Conservation (phyloP, 1,140 invertebrate species). For the Anastrepha ludens region DNA sequence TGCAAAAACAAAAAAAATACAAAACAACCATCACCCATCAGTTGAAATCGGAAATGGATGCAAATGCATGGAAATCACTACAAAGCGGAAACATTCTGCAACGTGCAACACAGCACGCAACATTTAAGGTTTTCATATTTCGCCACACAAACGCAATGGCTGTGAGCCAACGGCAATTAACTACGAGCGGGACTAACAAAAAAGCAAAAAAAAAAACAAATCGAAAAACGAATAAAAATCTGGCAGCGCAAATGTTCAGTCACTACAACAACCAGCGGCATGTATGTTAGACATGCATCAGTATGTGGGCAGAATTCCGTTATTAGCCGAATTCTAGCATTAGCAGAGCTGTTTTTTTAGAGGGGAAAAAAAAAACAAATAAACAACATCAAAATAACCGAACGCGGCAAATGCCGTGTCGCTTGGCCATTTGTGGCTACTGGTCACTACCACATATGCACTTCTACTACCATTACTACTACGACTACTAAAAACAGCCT, state of each 20-base stretch:
- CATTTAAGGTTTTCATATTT: slow-evolving; percentile 11
- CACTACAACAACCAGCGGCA: background rate
- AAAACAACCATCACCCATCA: background rate
- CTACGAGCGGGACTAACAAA: background rate
- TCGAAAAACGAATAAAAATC: background rate
- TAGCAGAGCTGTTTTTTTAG: background rate
- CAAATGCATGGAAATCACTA: slow-evolving; percentile 37
- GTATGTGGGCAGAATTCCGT: background rate
- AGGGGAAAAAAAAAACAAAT: background rate
- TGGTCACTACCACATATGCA: background rate
- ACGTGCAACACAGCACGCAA: slow-evolving; percentile 4
- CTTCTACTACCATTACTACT: too few relatives aligned
- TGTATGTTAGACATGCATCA: background rate
- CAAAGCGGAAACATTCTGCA: slow-evolving; percentile 26
- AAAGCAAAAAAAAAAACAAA: slow-evolving; percentile 9
- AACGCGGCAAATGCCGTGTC: background rate
- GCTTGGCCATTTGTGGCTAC: slow-evolving; percentile 25
- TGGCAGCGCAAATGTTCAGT: background rate
- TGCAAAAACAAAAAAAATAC: slow-evolving; percentile 11
- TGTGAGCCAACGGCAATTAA: slow-evolving; percentile 7
- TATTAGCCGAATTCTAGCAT: slow-evolving; percentile 39
- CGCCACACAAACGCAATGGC: background rate
- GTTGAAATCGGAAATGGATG: slow-evolving; percentile 22
- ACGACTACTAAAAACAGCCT: background rate
- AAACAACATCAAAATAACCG: slow-evolving; percentile 17